phyloP scores from a whole-genome alignment of 1,140 invertebrate genomes.

The Zelostemma sp. region DNA sequence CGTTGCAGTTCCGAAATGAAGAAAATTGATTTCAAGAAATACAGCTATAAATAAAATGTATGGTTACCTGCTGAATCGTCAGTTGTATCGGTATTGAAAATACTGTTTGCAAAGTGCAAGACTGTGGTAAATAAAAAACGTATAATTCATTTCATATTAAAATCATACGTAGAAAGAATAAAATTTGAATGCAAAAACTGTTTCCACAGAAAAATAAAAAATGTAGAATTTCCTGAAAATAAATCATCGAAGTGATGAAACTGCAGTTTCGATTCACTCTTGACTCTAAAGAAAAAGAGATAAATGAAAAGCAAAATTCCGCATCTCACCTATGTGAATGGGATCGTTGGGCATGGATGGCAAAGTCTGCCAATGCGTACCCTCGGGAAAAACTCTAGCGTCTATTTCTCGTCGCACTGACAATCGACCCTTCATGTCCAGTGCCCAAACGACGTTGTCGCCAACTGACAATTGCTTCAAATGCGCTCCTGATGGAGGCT shows the following conservation, averaged over 20 bases:
- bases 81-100: slow-evolving; percentile 27
- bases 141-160: slow-evolving; percentile 15
- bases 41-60: too few species aligned
- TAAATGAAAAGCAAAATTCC: slow-evolving; percentile 20
- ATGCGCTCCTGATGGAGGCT: slow-evolving; percentile 76
- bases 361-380: slow-evolving; percentile 79
- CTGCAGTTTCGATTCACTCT: too few species aligned
- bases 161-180: slow-evolving; percentile 7
- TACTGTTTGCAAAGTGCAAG: slow-evolving; percentile 45
- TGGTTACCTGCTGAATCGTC: neutral
- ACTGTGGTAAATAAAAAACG: slow-evolving; percentile 42
- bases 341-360: slow-evolving; percentile 72
- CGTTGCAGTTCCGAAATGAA: too few species aligned
- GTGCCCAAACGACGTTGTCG: slow-evolving; percentile 77
- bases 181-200: neutral
- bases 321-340: slow-evolving; percentile 70
- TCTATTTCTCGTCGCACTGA: slow-evolving; percentile 78
- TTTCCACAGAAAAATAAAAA: too few species aligned
- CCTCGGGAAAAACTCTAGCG: slow-evolving; percentile 78
- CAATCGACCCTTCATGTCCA: slow-evolving; percentile 75
- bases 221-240: too few species aligned
- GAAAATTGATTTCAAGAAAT: too few species aligned
- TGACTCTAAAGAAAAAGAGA: too few species aligned
- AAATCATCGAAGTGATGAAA: too few species aligned
- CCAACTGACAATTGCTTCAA: slow-evolving; percentile 84